Evolutionary conservation across 2,113 vertebrate genomes (phyloP).

Genomic region (Pangasianodon hypophthalmus): DNA sequence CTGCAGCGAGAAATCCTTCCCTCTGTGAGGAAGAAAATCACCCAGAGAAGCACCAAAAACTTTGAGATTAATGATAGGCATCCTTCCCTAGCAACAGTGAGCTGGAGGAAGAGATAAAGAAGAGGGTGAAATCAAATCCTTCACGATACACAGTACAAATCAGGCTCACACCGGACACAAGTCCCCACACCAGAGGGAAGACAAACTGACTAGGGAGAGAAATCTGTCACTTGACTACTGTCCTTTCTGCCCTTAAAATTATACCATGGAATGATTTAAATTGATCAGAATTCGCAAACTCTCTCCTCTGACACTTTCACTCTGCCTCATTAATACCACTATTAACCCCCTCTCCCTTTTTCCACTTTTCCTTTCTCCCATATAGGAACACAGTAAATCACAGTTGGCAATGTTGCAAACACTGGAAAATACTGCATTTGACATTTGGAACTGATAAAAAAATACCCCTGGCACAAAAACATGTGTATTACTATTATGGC

Average conservation of each 20-base stretch:
- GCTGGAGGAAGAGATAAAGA: not conserved
- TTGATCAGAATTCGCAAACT: not conserved
- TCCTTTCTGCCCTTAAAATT: not conserved
- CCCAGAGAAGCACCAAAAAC: constrained; percentile 13
- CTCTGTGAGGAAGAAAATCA: not conserved
- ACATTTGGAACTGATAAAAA: constrained; percentile 25
- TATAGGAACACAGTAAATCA: not conserved
- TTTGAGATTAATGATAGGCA: constrained; percentile 20
- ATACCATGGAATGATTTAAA: not conserved
- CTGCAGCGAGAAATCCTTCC: not conserved
- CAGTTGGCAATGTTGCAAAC: not conserved
- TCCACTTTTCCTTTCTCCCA: not conserved
- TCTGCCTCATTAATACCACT: not conserved
- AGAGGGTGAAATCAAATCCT: constrained; percentile 17
- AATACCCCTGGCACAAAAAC: constrained; percentile 4
- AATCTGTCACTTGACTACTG: not conserved
- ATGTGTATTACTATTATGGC: not conserved
- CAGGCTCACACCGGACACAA: not conserved
- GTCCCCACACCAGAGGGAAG: not conserved
- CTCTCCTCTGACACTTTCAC: not conserved
- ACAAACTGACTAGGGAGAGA: not conserved
- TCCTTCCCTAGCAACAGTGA: constrained; percentile 45
- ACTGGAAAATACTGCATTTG: constrained; percentile 4
- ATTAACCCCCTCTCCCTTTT: not conserved
- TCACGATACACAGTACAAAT: not conserved